Conservation (phyloP, 2,797 vertebrate genomes). For the Cryptoprocta ferox region DNA sequence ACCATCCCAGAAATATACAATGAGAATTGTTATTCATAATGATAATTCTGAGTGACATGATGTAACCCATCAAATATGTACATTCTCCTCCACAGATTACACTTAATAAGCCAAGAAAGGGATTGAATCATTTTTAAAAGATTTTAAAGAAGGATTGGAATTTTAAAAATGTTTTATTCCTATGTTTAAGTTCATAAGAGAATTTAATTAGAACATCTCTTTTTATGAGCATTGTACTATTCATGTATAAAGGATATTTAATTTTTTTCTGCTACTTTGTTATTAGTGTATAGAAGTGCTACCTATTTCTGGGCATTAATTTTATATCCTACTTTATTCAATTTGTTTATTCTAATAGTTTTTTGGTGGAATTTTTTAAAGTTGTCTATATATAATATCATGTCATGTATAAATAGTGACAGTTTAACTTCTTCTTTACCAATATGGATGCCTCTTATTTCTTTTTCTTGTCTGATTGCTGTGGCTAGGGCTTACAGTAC, state of each 20-base stretch:
- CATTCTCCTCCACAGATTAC: slow-evolving; percentile 6
- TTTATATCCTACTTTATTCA: not conserved
- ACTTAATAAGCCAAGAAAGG: slow-evolving; percentile 26
- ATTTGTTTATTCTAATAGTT: not conserved
- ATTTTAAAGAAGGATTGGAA: slow-evolving; percentile 3
- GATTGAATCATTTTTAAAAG: slow-evolving; percentile 23
- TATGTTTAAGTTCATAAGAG: slow-evolving; percentile 17
- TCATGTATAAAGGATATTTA: not conserved
- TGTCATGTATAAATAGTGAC: not conserved
- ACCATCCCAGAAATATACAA: too few species aligned
- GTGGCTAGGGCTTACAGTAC: not conserved
- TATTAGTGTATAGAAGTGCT: not conserved
- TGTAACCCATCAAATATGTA: slow-evolving; percentile 21
- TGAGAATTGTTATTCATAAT: slow-evolving; percentile 22
- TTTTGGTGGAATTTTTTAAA: not conserved
- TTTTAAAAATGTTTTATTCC: not conserved
- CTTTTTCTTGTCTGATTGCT: not conserved
- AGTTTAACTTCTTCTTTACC: not conserved
- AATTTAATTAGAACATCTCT: not conserved
- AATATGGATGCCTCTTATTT: not conserved
- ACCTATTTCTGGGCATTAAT: not conserved
- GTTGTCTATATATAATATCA: not conserved
- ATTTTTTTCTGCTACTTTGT: not conserved
- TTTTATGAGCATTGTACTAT: not conserved
- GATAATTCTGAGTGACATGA: not conserved